Evolutionary conservation across 1,140 invertebrate genomes (phyloP).

Genomic region (Phortica variegata): DNA sequence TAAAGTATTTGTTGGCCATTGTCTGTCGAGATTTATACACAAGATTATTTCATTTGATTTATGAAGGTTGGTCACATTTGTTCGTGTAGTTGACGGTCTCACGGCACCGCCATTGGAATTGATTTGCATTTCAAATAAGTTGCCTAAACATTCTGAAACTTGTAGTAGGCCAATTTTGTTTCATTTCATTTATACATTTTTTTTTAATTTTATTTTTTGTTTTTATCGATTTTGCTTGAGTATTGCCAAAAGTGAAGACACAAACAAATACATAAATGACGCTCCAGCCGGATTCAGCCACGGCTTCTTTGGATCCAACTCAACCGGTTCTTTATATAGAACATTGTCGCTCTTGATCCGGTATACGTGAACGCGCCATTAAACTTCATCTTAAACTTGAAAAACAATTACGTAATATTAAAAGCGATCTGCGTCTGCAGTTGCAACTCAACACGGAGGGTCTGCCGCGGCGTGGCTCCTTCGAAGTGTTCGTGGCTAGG

Average conservation of each 20-base stretch:
- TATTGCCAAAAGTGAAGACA: too few relatives aligned
- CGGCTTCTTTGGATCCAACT: constrained; percentile 11
- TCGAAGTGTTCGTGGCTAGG: constrained; percentile 30
- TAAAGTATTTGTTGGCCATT: neutral
- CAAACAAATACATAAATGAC: too few relatives aligned
- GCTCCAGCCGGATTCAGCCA: too few relatives aligned
- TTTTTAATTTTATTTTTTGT: too few relatives aligned
- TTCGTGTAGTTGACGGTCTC: neutral
- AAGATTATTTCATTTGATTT: constrained; percentile 39
- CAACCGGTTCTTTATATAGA: constrained; percentile 45
- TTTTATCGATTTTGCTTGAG: too few relatives aligned
- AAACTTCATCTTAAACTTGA: constrained; percentile 25
- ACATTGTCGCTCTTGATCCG: constrained; percentile 21
- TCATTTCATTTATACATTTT: too few relatives aligned
- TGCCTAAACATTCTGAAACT: neutral
- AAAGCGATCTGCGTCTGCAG: constrained; percentile 28
- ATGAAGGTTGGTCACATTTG: constrained; percentile 16
- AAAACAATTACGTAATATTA: constrained; percentile 19
- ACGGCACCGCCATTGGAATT: neutral
- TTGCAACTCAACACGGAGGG: constrained; percentile 29
- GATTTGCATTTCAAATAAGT: neutral
- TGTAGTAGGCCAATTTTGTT: neutral
- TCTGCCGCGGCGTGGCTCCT: constrained; percentile 26
- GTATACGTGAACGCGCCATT: constrained; percentile 20
- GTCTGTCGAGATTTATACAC: constrained; percentile 32